phyloP scores from a whole-genome alignment of 2,797 vertebrate species.

The Gallinago nigripennis region DNA sequence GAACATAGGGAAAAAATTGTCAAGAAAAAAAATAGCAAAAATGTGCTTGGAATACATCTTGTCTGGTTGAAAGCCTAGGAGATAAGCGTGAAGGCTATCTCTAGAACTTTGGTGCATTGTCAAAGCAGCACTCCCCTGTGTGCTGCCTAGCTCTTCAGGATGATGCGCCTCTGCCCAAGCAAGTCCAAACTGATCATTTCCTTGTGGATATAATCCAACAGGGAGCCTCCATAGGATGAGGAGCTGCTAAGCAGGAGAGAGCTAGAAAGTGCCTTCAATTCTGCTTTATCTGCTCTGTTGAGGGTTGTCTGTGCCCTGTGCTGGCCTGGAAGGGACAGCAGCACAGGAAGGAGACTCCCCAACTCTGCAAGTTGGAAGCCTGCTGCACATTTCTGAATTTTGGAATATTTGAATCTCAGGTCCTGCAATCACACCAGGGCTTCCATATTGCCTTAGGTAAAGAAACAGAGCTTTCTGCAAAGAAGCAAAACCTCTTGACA shows the following conservation, averaged over 20 bases:
- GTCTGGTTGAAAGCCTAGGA: background rate
- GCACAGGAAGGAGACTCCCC: background rate
- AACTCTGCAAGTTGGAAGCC: background rate
- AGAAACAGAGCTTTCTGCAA: background rate
- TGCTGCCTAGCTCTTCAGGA: accelerated
- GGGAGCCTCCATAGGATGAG: background rate
- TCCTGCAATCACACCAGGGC: accelerated
- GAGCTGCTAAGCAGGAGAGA: background rate
- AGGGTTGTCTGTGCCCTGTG: background rate
- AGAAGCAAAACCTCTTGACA: background rate
- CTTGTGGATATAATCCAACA: background rate
- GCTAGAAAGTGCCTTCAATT: background rate
- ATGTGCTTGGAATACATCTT: background rate
- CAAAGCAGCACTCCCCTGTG: background rate
- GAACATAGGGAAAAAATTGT: background rate
- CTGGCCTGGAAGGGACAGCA: background rate
- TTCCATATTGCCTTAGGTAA: background rate
- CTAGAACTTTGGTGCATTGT: background rate
- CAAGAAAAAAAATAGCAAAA: background rate
- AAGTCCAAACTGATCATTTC: background rate
- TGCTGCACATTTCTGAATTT: background rate
- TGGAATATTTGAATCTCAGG: background rate
- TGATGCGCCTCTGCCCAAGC: background rate
- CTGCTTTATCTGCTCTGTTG: background rate
- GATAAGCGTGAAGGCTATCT: accelerated